Percentiles rank a stretch among this genome's conserved stretches.
Conservation (phyloP, 2,888 invertebrate genomes). For the Chelonus formosanus region DNA sequence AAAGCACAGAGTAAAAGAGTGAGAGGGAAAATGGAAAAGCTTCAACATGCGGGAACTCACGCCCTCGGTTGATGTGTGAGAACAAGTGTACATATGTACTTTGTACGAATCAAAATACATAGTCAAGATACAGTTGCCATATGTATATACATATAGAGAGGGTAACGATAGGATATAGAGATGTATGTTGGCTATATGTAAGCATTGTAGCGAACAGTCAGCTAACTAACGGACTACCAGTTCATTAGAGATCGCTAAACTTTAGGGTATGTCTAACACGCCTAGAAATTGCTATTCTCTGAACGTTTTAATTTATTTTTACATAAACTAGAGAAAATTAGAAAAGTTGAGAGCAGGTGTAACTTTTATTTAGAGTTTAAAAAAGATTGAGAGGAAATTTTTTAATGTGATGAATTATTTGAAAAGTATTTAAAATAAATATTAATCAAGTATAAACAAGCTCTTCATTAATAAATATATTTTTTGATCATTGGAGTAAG, state of each 20-base stretch:
- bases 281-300: slow-evolving; percentile 19
- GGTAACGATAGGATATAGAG: not conserved
- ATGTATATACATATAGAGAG: slow-evolving; percentile 3
- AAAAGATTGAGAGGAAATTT: too few species aligned
- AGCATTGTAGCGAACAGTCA: slow-evolving; percentile 24
- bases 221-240: slow-evolving; percentile 54
- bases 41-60: slow-evolving; percentile 23
- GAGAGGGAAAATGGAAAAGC: slow-evolving; percentile 26
- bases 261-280: slow-evolving; percentile 43
- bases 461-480: not conserved
- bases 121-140: slow-evolving; percentile 8
- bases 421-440: too few species aligned
- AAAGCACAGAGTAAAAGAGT: slow-evolving; percentile 25
- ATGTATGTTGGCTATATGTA: slow-evolving; percentile 12
- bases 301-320: slow-evolving; percentile 3
- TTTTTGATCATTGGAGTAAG: not conserved
- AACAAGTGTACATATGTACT: slow-evolving; percentile 32
- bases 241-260: slow-evolving; percentile 58
- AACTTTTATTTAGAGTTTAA: too few species aligned
- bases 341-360: not conserved
- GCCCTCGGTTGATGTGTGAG: slow-evolving; percentile 27
- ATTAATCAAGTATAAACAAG: too few species aligned
- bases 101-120: slow-evolving; percentile 15
- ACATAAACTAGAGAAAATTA: too few species aligned
- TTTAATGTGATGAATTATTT: too few species aligned